phyloP scores from a whole-genome alignment of 2,113 vertebrate genomes.

The Trematomus loennbergii region DNA sequence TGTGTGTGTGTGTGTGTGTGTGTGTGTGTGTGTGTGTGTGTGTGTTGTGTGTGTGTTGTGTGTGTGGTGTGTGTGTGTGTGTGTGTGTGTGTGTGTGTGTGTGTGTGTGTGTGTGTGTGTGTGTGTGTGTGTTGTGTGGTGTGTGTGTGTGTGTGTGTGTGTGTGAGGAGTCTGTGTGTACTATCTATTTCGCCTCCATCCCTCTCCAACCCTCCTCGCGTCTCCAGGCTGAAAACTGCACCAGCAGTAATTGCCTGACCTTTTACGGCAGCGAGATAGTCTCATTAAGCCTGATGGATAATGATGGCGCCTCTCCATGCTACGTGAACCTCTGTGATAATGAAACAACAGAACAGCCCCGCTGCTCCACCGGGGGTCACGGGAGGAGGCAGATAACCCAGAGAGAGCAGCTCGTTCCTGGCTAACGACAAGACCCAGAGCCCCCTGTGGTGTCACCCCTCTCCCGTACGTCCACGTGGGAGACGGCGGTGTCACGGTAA shows the following conservation, averaged over 20 bases:
- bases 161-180: no score
- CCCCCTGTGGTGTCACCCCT: constrained; percentile 68
- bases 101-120: no score
- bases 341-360: constrained; percentile 89
- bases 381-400: constrained; percentile 76
- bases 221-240: constrained; percentile 92
- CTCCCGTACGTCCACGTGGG: constrained; percentile 54
- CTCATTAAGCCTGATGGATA: constrained; percentile 99
- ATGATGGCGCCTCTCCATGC: constrained; percentile 90
- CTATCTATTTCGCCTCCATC: no score
- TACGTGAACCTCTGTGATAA: constrained; percentile 97
- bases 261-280: constrained; percentile 96
- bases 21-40: no score
- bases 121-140: no score
- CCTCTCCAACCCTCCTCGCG: constrained; percentile 80
- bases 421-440: constrained; percentile 77
- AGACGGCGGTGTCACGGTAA: constrained; percentile 52
- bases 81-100: constrained; percentile 6
- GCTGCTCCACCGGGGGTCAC: constrained; percentile 76
- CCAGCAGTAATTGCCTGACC: constrained; percentile 98
- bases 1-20: no score
- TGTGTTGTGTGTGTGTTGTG: no score
- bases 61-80: not conserved
- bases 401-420: constrained; percentile 71
- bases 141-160: no score